A percentile compares a stretch with the other conserved stretches of the same genome.
Evolutionary conservation across 2,888 invertebrate species (phyloP).

Genomic region (Agrilus mali): DNA sequence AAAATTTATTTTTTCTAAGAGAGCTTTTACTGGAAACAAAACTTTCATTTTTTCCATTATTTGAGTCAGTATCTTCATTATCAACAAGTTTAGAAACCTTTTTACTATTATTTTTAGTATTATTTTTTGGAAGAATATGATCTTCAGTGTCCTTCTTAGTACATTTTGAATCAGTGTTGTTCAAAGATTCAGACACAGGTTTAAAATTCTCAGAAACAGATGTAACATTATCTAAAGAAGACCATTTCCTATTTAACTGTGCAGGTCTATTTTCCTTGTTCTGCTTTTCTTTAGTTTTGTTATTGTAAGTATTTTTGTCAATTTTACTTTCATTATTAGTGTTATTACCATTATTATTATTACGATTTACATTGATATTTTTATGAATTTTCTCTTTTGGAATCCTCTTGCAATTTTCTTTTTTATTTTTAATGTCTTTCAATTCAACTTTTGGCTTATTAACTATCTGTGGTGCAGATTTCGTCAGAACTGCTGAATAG

Average conservation of each 20-base stretch:
- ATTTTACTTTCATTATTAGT: conserved; percentile 33
- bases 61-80: conserved; percentile 22
- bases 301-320: conserved; percentile 16
- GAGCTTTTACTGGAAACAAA: conserved; percentile 23
- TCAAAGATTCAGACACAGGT: conserved; percentile 26
- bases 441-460: conserved; percentile 27
- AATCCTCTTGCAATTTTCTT: conserved; percentile 30
- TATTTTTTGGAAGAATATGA: conserved; percentile 39
- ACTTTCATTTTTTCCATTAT: conserved; percentile 22
- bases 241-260: conserved; percentile 43
- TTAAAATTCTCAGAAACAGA: conserved; percentile 5
- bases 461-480: conserved; percentile 39
- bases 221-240: conserved; percentile 41
- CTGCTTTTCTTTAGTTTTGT: conserved; percentile 14
- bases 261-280: conserved; percentile 31
- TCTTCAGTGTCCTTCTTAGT: conserved; percentile 27
- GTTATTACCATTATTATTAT: conserved; percentile 41
- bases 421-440: conserved; percentile 30
- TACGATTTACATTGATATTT: conserved; percentile 28
- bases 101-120: conserved; percentile 37
- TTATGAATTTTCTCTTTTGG: conserved; percentile 31
- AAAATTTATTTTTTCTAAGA: conserved; percentile 26
- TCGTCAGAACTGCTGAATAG: conserved; percentile 73
- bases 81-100: conserved; percentile 31
- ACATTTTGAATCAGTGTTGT: conserved; percentile 30